Evolutionary conservation across 2,888 invertebrate species (phyloP).

Genomic region (Tethea ocularis): DNA sequence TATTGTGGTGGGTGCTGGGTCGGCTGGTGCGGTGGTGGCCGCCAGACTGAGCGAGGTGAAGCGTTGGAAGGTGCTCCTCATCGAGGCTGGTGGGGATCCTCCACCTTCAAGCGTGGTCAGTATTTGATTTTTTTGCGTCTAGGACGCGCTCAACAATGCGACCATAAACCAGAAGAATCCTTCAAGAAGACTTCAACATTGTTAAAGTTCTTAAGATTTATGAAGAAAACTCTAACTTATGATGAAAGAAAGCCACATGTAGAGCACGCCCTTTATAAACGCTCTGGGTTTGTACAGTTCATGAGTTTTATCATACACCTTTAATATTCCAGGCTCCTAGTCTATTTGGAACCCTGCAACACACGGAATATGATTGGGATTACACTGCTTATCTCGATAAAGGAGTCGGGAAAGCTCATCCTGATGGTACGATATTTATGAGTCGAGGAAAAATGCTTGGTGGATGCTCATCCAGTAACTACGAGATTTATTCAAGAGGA

Average conservation of each 20-base stretch:
- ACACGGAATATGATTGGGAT: slow-evolving; percentile 54
- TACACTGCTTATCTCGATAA: slow-evolving; percentile 41
- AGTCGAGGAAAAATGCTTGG: slow-evolving; percentile 58
- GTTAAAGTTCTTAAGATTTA: no score
- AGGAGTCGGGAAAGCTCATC: slow-evolving; percentile 44
- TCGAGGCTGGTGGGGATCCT: slow-evolving; percentile 59
- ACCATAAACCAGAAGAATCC: no score
- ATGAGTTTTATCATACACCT: background rate
- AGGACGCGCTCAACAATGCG: no score
- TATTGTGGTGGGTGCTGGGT: slow-evolving; percentile 59
- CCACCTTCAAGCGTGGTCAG: slow-evolving; percentile 55
- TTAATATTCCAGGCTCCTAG: slow-evolving; percentile 52
- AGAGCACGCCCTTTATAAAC: no score
- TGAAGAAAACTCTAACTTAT: no score
- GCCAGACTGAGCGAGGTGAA: slow-evolving; percentile 50
- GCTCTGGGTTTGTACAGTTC: background rate
- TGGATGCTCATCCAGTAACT: slow-evolving; percentile 56
- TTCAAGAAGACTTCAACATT: no score
- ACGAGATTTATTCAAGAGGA: slow-evolving; percentile 53
- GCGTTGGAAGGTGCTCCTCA: slow-evolving; percentile 44
- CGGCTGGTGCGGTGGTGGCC: slow-evolving; percentile 55
- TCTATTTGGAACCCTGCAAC: slow-evolving; percentile 42
- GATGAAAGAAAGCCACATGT: no score
- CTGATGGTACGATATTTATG: slow-evolving; percentile 30
- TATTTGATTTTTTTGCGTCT: no score